Evolutionary conservation across 2,113 vertebrate species (phyloP).

Genomic region (Poicephalus gulielmi): DNA sequence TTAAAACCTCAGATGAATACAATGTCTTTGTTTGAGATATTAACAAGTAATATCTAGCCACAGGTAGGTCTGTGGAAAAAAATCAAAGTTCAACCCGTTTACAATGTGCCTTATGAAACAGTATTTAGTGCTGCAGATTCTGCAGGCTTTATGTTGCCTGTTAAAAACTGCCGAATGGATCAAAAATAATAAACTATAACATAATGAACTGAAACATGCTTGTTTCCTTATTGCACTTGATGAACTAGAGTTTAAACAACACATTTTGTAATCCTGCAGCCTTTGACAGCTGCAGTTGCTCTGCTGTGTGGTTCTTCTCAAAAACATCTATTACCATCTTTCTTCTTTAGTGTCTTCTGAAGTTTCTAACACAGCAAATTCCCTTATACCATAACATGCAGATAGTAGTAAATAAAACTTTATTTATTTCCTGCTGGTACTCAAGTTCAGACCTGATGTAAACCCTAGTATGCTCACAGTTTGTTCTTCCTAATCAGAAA

Average conservation of each 20-base stretch:
- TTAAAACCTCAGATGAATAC: not conserved
- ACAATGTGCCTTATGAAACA: not conserved
- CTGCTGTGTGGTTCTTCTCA: not conserved
- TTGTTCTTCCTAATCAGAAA: not conserved
- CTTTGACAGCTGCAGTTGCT: not conserved
- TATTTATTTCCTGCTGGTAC: not conserved
- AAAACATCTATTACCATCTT: not conserved
- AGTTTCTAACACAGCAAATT: not conserved
- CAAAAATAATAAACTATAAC: not conserved
- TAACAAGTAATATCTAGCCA: not conserved
- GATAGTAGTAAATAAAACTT: not conserved
- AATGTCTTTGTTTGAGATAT: not conserved
- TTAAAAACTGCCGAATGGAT: not conserved
- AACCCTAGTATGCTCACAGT: not conserved
- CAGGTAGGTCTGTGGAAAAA: not conserved
- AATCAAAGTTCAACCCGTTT: not conserved
- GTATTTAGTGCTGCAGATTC: not conserved
- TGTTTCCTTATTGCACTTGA: not conserved
- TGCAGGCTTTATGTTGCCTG: not conserved
- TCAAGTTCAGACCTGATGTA: not conserved
- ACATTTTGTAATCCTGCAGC: not conserved
- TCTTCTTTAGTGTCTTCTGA: not conserved
- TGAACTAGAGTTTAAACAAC: not conserved
- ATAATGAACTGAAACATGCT: not conserved
- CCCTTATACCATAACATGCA: not conserved